A percentile compares a stretch with the other conserved stretches of the same genome.
Conservation (phyloP, 2,797 vertebrate genomes). For the Morelia viridis region DNA sequence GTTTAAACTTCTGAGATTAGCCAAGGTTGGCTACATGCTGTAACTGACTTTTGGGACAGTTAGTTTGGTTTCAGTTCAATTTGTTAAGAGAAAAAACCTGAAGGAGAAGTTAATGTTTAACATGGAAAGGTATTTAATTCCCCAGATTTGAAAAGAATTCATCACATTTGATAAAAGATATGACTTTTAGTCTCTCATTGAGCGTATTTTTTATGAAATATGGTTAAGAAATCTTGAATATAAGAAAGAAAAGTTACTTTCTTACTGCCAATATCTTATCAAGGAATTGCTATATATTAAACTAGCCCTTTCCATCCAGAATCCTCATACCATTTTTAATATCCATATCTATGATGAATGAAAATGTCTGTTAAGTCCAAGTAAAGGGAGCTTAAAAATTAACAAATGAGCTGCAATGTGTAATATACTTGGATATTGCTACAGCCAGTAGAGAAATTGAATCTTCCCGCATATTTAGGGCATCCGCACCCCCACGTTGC, state of each 20-base stretch:
- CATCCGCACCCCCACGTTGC: conserved; percentile 27
- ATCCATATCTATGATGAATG: conserved; percentile 36
- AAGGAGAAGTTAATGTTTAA: not conserved
- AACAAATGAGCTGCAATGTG: conserved; percentile 33
- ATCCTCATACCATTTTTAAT: conserved; percentile 7
- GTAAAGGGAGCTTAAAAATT: conserved; percentile 43
- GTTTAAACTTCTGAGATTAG: too few relatives aligned
- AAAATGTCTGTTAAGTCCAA: conserved; percentile 33
- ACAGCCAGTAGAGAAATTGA: conserved; percentile 43
- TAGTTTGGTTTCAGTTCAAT: not conserved
- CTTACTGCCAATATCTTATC: not conserved
- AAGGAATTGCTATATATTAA: not conserved
- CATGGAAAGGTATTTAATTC: not conserved
- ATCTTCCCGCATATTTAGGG: conserved; percentile 25
- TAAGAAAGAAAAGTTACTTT: not conserved
- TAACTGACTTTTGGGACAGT: not conserved
- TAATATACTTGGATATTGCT: conserved; percentile 49
- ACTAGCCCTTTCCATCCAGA: not conserved
- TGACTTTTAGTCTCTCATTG: not conserved
- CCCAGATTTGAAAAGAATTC: not conserved
- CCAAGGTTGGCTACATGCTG: too few relatives aligned
- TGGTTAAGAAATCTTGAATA: not conserved
- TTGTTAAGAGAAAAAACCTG: not conserved
- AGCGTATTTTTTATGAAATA: not conserved
- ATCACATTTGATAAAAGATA: not conserved